Evolutionary conservation across 2,113 vertebrate genomes (phyloP), one percentile per base, ranked within the genome.

Genomic region (Catagonus wagneri): DNA sequence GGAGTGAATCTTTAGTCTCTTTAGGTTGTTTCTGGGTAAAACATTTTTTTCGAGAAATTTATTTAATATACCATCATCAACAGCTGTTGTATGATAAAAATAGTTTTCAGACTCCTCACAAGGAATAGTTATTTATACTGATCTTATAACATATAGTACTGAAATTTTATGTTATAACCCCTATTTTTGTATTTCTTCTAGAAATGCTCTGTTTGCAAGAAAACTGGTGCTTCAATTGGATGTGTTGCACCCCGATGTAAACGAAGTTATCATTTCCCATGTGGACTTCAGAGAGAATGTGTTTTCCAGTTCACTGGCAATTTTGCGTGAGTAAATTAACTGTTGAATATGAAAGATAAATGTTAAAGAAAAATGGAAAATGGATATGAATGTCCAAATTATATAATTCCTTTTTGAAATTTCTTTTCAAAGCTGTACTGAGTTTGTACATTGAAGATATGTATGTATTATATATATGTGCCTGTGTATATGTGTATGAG

Each of bases 241-340:
- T 99, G 99, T 66, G 98, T 98, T 44, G 90, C 98, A 94, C 98
- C 98, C 56, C 99, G 98, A 96, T 99, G 99, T 98, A 99, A 98
- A 97, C 98, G 99, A 97, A 99, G 96, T 98, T 99, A 99, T 39
- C 99, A 99, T 98, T 99, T 99, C 79, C 99, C 99, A 68, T 99
- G 99, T 96, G 99, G 99, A 32, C 85, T 98, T 97, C 97, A 99
- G 91, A 98, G 79, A 66, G 97, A 98, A 79, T 99, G 99, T 97
- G 98, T 99, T 98, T 99, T 99, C 96, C 99, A 99, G 97, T 99
- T 99, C 89, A 99, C 98, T 52, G 99, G 97, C 92, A 97, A 98
- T 66, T 99, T 99, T 98, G 99, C 99, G 99, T 99, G 98, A 99
- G 99, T 98, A 95, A 95, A 68, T 36, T 94, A 94, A 39, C 27